phyloP scores from a whole-genome alignment of 2,888 invertebrate genomes.

The Bembecia ichneumoniformis region DNA sequence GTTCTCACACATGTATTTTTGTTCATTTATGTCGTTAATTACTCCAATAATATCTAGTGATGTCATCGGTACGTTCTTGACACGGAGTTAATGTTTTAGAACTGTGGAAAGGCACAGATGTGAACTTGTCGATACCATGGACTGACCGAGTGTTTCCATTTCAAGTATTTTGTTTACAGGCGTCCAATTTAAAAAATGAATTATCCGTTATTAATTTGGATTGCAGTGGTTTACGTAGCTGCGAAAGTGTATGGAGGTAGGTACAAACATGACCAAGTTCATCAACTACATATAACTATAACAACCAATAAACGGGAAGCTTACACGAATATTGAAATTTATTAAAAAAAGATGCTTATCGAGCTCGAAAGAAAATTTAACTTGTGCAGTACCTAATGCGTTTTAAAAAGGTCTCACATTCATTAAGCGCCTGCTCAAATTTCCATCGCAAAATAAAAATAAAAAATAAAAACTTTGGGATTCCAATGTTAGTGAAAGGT shows the following conservation, averaged over 20 bases:
- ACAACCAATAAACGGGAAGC: too few species aligned
- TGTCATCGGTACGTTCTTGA: slow-evolving; percentile 37
- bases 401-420: too few species aligned
- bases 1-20: slow-evolving; percentile 23
- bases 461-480: too few species aligned
- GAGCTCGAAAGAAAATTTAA: too few species aligned
- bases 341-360: too few species aligned
- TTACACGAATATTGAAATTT: too few species aligned
- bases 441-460: too few species aligned
- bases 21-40: slow-evolving; percentile 48
- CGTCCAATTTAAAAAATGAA: slow-evolving; percentile 10
- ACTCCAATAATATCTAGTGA: slow-evolving; percentile 38
- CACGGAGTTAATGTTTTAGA: slow-evolving; percentile 32
- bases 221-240: slow-evolving; percentile 8
- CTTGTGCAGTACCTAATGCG: too few species aligned
- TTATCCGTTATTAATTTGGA: slow-evolving; percentile 19
- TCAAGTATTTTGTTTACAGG: background rate
- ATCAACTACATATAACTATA: too few species aligned
- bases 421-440: too few species aligned
- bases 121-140: slow-evolving; percentile 21
- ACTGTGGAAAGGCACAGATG: slow-evolving; percentile 34
- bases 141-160: slow-evolving; percentile 1
- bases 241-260: slow-evolving; percentile 8
- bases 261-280: background rate
- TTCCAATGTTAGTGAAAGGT: too few species aligned